phyloP scores from a whole-genome alignment of 2,797 vertebrate genomes.

The Gadopsis bispinosus region DNA sequence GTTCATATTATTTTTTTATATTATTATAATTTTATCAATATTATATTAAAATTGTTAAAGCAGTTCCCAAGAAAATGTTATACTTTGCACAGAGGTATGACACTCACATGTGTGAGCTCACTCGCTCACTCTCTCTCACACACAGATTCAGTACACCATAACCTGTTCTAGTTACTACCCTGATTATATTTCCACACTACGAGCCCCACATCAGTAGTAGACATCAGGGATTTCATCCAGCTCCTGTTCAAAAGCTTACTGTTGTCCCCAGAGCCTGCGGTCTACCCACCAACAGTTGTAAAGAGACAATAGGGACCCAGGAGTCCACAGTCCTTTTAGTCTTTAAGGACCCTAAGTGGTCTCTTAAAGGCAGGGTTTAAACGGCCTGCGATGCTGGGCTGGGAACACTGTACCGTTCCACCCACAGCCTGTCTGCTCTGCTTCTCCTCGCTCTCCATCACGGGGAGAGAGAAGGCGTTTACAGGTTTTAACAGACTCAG shows the following conservation, averaged over 20 bases:
- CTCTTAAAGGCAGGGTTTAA: slow-evolving; percentile 39
- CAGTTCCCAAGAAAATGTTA: background rate
- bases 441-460: slow-evolving; percentile 64
- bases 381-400: slow-evolving; percentile 25
- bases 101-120: background rate
- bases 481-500: slow-evolving; percentile 69
- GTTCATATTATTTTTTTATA: too few species aligned
- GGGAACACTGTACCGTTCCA: slow-evolving; percentile 51
- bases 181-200: slow-evolving; percentile 71
- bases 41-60: background rate
- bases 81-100: background rate
- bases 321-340: slow-evolving; percentile 37
- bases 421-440: slow-evolving; percentile 70
- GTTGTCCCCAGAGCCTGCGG: slow-evolving; percentile 51
- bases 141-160: slow-evolving; percentile 6
- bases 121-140: slow-evolving; percentile 9
- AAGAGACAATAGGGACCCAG: slow-evolving; percentile 52
- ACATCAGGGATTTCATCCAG: slow-evolving; percentile 60
- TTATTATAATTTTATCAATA: too few species aligned
- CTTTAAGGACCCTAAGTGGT: slow-evolving; percentile 42
- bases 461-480: slow-evolving; percentile 66
- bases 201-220: slow-evolving; percentile 41
- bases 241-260: slow-evolving; percentile 71
- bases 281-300: slow-evolving; percentile 64
- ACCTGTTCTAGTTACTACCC: slow-evolving; percentile 22